Base-by-base conservation (phyloP, 2,888 invertebrate genomes). In the Hydraecia micacea region DNA sequence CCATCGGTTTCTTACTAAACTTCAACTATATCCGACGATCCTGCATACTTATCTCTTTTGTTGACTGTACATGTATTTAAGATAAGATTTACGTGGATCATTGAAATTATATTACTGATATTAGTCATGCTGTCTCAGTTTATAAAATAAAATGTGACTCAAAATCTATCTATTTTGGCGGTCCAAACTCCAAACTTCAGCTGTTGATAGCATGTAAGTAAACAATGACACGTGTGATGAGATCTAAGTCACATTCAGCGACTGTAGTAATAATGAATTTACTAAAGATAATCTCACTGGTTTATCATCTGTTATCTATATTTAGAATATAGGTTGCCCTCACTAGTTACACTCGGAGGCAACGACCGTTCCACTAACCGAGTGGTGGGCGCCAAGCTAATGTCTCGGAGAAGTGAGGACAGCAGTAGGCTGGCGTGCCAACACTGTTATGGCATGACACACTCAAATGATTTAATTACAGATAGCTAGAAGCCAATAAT, bases 341-440 rank as follows among this genome's bases (percentile, higher is more conserved):
- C 80, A 73, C 66, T 83, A 74, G 78, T 58, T 58, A 75, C 63
- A 74, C 66, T 80, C 77, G 74, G 67, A 90, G 95, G 92, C 94
- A 95, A 94, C 91, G 95, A 94, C 95, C 95, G 95, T 84, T 93
- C 92, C 88, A 95, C 91, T 95, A 93, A 94, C 95, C 95, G 93
- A 93, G 83, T 92, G 92, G 86, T 84, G 89, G 85, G 90, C 87
- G 94, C 93, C 92, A 94, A 93, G 89, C 81, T 77, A 81, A 80
- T 75, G 80, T 85, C 76, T 83, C 76, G 28, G 39, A 69, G 52
- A n/a, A 67, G 73, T 73, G 66, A 46, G 73, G 73, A 80, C 83
- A 87, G 76, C 81, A 79, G 73, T 75, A 75, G 75, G 80, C 80
- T 79, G 75, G 77, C 86, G 82, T 91, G 92, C 91, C 91, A 92